Percentiles rank a stretch among this genome's conserved stretches.
These are phyloP conservation scores for Sander vitreus DNA, from an alignment of 2,113 vertebrate species.

Conservation along the genomic window DNA sequence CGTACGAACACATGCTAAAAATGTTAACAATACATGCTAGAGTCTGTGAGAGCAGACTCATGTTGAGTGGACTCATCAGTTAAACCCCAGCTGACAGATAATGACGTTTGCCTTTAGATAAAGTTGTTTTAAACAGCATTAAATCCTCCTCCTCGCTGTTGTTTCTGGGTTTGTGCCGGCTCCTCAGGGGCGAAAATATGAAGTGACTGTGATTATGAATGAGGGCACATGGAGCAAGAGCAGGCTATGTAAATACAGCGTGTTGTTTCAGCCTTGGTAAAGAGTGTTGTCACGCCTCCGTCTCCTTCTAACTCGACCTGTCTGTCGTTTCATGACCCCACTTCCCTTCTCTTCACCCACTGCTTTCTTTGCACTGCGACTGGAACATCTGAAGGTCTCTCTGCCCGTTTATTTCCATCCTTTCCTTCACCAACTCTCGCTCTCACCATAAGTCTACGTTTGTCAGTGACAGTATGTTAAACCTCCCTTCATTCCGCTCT, in stretches of 20 bases:
- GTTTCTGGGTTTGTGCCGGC: background rate
- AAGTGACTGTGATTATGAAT: constrained; percentile 16
- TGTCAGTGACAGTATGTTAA: too few relatives aligned
- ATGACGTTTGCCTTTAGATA: constrained; percentile 13
- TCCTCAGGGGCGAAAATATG: constrained; percentile 20
- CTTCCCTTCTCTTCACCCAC: background rate
- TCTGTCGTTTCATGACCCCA: background rate
- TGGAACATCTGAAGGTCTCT: background rate
- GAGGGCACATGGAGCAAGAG: background rate
- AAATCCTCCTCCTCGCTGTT: constrained; percentile 19
- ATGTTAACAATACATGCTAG: too few relatives aligned
- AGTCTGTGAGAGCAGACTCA: background rate
- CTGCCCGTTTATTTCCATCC: background rate
- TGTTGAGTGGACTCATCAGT: constrained; percentile 6
- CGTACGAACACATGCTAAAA: background rate
- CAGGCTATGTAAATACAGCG: constrained; percentile 33
- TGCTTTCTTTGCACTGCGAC: background rate
- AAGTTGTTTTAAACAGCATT: background rate
- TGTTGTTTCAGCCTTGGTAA: constrained; percentile 43
- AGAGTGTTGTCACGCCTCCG: constrained; percentile 7
- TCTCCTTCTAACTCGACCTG: background rate
- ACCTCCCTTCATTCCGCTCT: background rate
- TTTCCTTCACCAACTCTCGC: background rate
- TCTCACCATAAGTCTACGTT: background rate
- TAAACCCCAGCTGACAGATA: constrained; percentile 5